A percentile compares a stretch with the other conserved stretches of the same genome.
Evolutionary conservation across 2,888 invertebrate species (phyloP).

Genomic region (Anodontia alba): DNA sequence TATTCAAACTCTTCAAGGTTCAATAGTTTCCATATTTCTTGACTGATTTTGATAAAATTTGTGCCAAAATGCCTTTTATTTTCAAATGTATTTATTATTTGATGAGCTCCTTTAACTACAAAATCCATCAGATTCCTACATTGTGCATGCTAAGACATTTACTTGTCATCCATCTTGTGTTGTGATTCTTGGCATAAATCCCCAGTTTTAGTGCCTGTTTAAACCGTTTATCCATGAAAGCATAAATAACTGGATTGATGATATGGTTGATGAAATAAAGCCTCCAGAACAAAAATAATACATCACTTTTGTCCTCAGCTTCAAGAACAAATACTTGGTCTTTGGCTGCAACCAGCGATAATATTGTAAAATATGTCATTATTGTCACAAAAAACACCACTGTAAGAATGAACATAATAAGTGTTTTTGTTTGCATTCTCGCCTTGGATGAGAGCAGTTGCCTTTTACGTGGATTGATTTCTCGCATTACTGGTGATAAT

Average conservation of each 20-base stretch:
- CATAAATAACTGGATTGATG: constrained; percentile 39
- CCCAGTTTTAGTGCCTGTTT: constrained; percentile 3
- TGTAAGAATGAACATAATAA: constrained; percentile 43
- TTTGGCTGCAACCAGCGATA: constrained; percentile 21
- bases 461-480: neutral
- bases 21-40: too few relatives aligned
- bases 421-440: constrained; percentile 31
- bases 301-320: neutral
- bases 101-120: too few relatives aligned
- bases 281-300: constrained; percentile 34
- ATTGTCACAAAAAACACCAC: constrained; percentile 30
- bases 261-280: constrained; percentile 44
- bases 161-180: neutral
- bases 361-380: constrained; percentile 25
- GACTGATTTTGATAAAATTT: too few relatives aligned
- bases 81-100: too few relatives aligned
- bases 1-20: too few relatives aligned
- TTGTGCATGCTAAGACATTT: too few relatives aligned
- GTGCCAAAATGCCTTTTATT: too few relatives aligned
- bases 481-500: neutral
- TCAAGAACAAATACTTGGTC: constrained; percentile 18
- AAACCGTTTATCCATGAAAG: constrained; percentile 37
- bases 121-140: too few relatives aligned
- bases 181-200: neutral
- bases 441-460: constrained; percentile 10